Conservation (phyloP, 1,140 invertebrate species). For the Whitmania pigra region DNA sequence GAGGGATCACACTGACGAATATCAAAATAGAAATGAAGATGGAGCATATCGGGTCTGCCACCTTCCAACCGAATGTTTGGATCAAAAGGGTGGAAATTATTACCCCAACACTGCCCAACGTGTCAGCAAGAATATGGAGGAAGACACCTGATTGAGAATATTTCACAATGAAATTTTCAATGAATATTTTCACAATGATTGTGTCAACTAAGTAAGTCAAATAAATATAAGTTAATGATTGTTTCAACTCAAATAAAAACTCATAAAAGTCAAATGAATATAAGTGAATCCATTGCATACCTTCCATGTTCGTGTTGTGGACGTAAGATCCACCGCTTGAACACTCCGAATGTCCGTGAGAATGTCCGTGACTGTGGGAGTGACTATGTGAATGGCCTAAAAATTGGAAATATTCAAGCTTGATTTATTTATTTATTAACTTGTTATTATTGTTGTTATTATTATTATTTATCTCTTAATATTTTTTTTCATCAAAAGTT, state of each 20-base stretch:
- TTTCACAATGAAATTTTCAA: not conserved
- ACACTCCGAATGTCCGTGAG: conserved; percentile 30
- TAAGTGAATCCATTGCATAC: conserved; percentile 40
- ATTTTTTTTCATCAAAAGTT: too few relatives aligned
- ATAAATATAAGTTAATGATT: conserved; percentile 5
- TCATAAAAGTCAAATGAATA: conserved; percentile 26
- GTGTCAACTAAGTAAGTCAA: not conserved
- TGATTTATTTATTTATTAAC: too few relatives aligned
- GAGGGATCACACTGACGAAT: conserved; percentile 47
- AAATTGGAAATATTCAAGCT: conserved; percentile 8
- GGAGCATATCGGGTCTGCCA: conserved; percentile 55
- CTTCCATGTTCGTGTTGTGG: conserved; percentile 52
- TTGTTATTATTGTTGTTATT: too few relatives aligned
- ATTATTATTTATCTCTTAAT: too few relatives aligned
- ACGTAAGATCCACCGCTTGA: conserved; percentile 30
- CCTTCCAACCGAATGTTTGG: conserved; percentile 50
- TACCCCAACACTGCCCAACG: conserved; percentile 52
- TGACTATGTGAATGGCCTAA: conserved; percentile 24
- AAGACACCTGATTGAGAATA: conserved; percentile 47
- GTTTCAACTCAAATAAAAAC: not conserved
- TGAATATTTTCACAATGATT: too few relatives aligned
- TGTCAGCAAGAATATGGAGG: conserved; percentile 53
- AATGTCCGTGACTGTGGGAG: conserved; percentile 44
- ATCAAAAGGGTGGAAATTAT: conserved; percentile 53
- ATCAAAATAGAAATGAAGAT: conserved; percentile 52